phyloP scores from a whole-genome alignment of 2,797 vertebrate genomes.

The Urosaurus nigricauda region DNA sequence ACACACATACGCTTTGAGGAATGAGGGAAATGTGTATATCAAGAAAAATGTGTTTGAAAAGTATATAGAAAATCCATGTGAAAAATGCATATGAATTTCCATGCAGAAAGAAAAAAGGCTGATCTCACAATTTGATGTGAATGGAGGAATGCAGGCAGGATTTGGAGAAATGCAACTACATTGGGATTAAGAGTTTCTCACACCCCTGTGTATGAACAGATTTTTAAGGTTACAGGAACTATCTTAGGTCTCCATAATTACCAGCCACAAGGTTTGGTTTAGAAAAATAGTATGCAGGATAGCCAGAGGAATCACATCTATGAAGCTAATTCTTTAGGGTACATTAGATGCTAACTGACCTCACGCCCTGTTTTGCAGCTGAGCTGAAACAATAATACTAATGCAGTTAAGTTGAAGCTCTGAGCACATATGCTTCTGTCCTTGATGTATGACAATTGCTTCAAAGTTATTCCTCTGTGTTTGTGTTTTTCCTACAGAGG shows the following conservation, averaged over 20 bases:
- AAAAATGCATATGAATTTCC: no score
- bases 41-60: no score
- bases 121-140: no score
- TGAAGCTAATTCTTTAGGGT: neutral
- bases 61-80: no score
- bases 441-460: conserved; percentile 45
- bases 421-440: conserved; percentile 39
- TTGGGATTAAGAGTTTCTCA: no score
- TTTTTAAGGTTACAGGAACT: neutral
- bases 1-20: no score
- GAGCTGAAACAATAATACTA: conserved; percentile 39
- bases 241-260: neutral
- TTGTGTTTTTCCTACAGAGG: conserved; percentile 52
- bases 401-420: conserved; percentile 35
- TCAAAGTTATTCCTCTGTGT: conserved; percentile 46
- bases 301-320: neutral
- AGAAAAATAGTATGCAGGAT: neutral
- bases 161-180: no score
- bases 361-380: neutral
- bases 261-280: neutral
- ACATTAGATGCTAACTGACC: neutral
- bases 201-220: neutral
- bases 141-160: no score
- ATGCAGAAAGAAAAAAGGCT: no score
- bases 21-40: no score